Conservation (phyloP, 2,113 vertebrate species). For the Oostethus manadensis region DNA sequence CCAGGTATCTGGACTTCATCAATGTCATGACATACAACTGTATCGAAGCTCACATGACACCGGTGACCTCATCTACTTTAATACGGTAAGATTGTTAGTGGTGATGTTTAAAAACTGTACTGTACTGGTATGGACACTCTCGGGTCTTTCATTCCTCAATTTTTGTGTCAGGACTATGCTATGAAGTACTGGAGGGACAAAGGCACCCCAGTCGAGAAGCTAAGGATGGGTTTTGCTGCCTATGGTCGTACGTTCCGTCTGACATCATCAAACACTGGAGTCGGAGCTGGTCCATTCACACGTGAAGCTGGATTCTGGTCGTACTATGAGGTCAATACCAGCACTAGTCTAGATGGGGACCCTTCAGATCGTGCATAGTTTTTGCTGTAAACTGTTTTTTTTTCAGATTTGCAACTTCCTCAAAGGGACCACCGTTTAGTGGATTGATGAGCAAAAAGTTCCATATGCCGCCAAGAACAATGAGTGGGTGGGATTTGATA, state of each 20-base stretch:
- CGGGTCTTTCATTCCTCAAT: background rate
- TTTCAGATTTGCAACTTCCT: conserved; percentile 75
- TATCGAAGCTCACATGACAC: conserved; percentile 59
- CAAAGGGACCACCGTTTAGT: conserved; percentile 51
- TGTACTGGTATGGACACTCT: too few species aligned
- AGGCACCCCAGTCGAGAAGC: conserved; percentile 74
- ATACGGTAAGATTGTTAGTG: conserved; percentile 59
- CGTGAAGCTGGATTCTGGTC: conserved; percentile 78
- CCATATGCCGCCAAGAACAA: conserved; percentile 74
- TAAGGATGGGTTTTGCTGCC: conserved; percentile 77
- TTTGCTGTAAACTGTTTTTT: background rate
- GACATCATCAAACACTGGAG: conserved; percentile 36
- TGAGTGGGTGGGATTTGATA: conserved; percentile 81
- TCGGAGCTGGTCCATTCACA: conserved; percentile 73
- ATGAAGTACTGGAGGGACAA: conserved; percentile 80
- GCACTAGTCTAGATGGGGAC: too few species aligned
- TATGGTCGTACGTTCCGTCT: conserved; percentile 79
- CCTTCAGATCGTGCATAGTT: too few species aligned
- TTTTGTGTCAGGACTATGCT: conserved; percentile 65
- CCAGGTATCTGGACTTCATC: conserved; percentile 75
- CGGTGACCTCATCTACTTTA: conserved; percentile 60
- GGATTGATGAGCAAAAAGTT: conserved; percentile 77
- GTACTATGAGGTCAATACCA: conserved; percentile 75
- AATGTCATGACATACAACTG: conserved; percentile 83
- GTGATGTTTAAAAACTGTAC: too few species aligned